Evolutionary conservation across 2,113 vertebrate genomes (phyloP).

Genomic region (Hippocampus barbouri): DNA sequence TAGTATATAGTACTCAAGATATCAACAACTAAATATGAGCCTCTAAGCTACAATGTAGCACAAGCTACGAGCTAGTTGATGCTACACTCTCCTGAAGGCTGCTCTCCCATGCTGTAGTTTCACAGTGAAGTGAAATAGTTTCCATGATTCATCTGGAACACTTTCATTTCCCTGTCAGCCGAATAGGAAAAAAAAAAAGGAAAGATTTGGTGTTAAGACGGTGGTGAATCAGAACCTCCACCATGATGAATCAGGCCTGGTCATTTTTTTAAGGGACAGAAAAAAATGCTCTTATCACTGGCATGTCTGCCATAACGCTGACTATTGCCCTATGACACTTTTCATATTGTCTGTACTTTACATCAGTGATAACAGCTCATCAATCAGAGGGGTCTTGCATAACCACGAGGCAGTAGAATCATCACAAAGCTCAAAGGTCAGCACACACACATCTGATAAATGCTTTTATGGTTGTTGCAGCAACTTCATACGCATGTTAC

Average conservation of each 20-base stretch:
- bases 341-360: constrained; percentile 13
- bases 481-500: neutral
- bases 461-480: constrained; percentile 45
- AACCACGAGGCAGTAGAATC: constrained; percentile 20
- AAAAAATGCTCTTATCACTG: neutral
- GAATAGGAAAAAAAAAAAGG: neutral
- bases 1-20: neutral
- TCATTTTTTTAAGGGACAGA: constrained; percentile 11
- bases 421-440: constrained; percentile 60
- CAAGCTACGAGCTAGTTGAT: neutral
- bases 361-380: constrained; percentile 22
- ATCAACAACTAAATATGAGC: neutral
- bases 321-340: constrained; percentile 8
- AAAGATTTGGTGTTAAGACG: constrained; percentile 17
- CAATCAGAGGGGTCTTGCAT: constrained; percentile 40
- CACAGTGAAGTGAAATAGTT: constrained; percentile 16
- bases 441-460: constrained; percentile 21
- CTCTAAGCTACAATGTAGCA: neutral
- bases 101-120: constrained; percentile 18
- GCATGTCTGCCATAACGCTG: constrained; percentile 19
- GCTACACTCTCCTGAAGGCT: neutral
- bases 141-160: constrained; percentile 37
- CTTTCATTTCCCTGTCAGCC: constrained; percentile 34
- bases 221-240: constrained; percentile 33
- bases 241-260: constrained; percentile 20